Percentiles rank a stretch among this genome's conserved stretches.
These are phyloP conservation scores for Piscicola geometra DNA, from an alignment of 2,888 invertebrate species.

Conservation along the genomic window DNA sequence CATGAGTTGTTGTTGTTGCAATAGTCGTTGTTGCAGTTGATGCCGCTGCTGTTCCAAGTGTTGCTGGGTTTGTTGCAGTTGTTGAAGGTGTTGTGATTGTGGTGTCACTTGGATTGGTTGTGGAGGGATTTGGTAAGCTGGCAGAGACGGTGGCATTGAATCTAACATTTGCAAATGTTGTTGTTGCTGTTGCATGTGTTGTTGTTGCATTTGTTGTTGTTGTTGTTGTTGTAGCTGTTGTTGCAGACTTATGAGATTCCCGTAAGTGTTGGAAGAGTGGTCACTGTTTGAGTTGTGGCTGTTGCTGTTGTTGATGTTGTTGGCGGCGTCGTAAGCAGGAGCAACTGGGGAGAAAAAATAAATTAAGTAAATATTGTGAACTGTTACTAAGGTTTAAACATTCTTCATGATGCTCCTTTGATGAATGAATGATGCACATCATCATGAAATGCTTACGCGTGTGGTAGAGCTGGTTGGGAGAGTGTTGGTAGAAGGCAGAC, in stretches of 20 bases:
- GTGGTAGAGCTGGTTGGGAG: constrained; percentile 19
- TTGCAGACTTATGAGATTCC: constrained; percentile 2
- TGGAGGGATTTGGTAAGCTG: not conserved
- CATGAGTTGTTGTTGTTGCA: constrained; percentile 22
- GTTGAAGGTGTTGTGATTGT: constrained; percentile 22
- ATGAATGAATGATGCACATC: too few species aligned
- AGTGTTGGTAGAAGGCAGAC: not conserved
- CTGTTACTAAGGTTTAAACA: too few species aligned
- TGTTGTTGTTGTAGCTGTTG: constrained; percentile 13
- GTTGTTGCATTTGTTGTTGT: not conserved
- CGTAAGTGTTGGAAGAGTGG: constrained; percentile 11
- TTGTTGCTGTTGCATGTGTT: not conserved
- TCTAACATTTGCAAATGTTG: not conserved
- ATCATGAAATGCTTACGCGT: constrained; percentile 7
- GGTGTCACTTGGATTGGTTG: constrained; percentile 6
- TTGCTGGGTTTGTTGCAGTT: constrained; percentile 21
- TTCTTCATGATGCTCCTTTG: too few species aligned
- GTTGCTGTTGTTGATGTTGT: not conserved
- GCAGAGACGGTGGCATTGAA: not conserved
- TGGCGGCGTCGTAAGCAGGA: not conserved
- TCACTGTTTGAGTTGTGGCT: not conserved
- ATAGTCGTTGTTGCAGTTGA: not conserved
- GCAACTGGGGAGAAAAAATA: not conserved
- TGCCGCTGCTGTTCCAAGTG: constrained; percentile 16
- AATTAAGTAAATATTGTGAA: too few species aligned